Evolutionary conservation across 2,113 vertebrate genomes (phyloP), one percentile per base, ranked within the genome.

Genomic region (Atractosteus spatula): DNA sequence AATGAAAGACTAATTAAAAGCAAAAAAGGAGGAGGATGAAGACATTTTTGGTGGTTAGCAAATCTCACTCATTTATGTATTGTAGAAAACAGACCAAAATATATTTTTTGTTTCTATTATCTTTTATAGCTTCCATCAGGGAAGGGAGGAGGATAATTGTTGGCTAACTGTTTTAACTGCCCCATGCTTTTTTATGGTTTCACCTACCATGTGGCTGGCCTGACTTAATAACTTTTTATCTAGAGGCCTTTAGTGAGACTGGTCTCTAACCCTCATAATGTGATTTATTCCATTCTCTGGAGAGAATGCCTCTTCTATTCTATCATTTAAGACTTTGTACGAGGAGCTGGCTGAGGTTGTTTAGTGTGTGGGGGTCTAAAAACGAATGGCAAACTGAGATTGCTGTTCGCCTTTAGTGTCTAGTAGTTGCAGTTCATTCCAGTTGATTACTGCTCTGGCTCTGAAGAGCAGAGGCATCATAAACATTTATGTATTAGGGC

Each of bases 401-500:
- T 16, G 14, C 57, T 59, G 57, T 59, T 59, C 3, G 10, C 57
- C 10, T 59, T 59, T 59, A 59, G 57, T 59, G 57, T 59, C 57
- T 59, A 4, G 10, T 59, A 59, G 57, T 4, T 13, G 5, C 57
- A 59, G 5, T 59, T 85, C 80, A 74, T 80, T 89, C 76, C 76
- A 84, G 77, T 73, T 90, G 85, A 89, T 91, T 88, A 90, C 87
- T 84, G 82, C 74, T 0, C 85, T 83, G 89, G 45, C 77, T 83
- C 81, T 74, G 75, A 56, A 75, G 78, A 86, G 82, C 88, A 79
- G 83, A 88, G 88, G 87, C 82, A 83, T 85, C 85, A 83, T 91
- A 91, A 92, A 91, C 85, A 88, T 89, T 91, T 90, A 87, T 84
- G 81, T 78, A 79, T 74, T 79, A 70, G 83, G 79, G 84, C 81